These are phyloP conservation scores for Danaus chrysippus DNA, from an alignment of 2,888 invertebrate genomes.

Conservation along the genomic window DNA sequence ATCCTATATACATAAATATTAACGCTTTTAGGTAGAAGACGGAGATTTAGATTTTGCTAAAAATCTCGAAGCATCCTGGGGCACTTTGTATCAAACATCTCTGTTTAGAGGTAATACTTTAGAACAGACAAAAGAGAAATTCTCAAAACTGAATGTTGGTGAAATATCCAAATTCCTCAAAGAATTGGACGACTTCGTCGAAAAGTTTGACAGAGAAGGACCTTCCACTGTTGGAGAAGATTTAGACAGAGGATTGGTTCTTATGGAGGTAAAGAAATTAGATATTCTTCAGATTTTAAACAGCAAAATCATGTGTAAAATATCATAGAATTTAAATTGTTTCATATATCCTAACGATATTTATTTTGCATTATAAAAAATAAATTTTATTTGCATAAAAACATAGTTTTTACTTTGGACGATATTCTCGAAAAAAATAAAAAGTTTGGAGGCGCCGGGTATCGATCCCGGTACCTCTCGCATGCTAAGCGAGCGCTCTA, in stretches of 20 bases:
- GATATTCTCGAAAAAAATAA: neutral
- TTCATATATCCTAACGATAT: too few species aligned
- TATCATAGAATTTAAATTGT: too few species aligned
- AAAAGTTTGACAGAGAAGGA: constrained; percentile 86
- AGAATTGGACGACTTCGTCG: constrained; percentile 82
- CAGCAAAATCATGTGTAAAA: too few species aligned
- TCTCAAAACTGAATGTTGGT: constrained; percentile 87
- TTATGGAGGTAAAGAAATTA: constrained; percentile 81
- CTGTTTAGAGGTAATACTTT: constrained; percentile 84
- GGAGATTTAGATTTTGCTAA: constrained; percentile 79
- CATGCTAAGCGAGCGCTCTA: constrained; percentile 80
- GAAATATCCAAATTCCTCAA: constrained; percentile 85
- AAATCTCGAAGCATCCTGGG: constrained; percentile 84
- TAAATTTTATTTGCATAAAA: neutral
- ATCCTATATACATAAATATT: too few species aligned
- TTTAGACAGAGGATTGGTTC: constrained; percentile 84
- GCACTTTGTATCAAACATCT: constrained; percentile 82
- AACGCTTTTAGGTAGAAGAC: constrained; percentile 56
- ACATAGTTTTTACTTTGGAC: neutral
- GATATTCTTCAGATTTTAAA: neutral
- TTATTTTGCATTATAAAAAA: neutral
- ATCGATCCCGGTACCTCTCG: constrained; percentile 52
- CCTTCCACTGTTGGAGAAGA: constrained; percentile 89
- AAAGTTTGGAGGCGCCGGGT: constrained; percentile 24
- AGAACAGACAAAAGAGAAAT: constrained; percentile 91